A percentile compares a stretch with the other conserved stretches of the same genome.
Evolutionary conservation across 2,113 vertebrate species (phyloP).

Genomic region (Scytalopus superciliaris): DNA sequence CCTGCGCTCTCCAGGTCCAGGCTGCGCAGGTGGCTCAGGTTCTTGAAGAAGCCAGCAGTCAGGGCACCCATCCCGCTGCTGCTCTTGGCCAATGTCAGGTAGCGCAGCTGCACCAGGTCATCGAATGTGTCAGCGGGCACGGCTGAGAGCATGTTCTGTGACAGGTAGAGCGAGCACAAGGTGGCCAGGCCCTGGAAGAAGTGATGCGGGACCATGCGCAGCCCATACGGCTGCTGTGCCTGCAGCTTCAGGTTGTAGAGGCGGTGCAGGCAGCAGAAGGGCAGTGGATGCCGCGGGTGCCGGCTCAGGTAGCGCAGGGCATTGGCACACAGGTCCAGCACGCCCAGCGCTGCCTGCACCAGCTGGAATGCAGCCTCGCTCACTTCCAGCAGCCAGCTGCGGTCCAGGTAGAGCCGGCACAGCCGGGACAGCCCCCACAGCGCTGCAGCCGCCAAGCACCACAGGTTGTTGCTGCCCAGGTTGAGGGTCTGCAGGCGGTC

Average conservation of each 20-base stretch:
- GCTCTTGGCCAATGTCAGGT: conserved; percentile 73
- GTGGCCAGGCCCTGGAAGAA: conserved; percentile 62
- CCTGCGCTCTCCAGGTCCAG: conserved; percentile 78
- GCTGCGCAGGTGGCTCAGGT: conserved; percentile 69
- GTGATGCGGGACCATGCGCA: conserved; percentile 33
- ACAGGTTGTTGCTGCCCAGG: conserved; percentile 82
- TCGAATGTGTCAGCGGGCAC: conserved; percentile 74
- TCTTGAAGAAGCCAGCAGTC: conserved; percentile 80
- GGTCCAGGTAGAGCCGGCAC: conserved; percentile 78
- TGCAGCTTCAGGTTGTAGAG: conserved; percentile 68
- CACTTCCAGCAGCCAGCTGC: conserved; percentile 74
- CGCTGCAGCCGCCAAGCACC: conserved; percentile 42
- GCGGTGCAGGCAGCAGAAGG: conserved; percentile 61
- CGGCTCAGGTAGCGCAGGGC: conserved; percentile 46
- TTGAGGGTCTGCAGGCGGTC: conserved; percentile 71
- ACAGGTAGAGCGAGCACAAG: conserved; percentile 74
- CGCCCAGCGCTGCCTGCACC: neutral
- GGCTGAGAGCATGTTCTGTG: conserved; percentile 71
- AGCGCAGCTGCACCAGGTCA: conserved; percentile 73
- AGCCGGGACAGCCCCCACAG: conserved; percentile 74
- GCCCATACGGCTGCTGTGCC: conserved; percentile 51
- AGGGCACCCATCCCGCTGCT: conserved; percentile 69
- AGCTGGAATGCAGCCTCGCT: neutral
- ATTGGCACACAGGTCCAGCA: conserved; percentile 64
- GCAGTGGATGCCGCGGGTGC: conserved; percentile 11